A percentile compares a stretch with the other conserved stretches of the same genome.
Conservation (phyloP, 2,113 vertebrate species). For the Crypturellus undulatus region DNA sequence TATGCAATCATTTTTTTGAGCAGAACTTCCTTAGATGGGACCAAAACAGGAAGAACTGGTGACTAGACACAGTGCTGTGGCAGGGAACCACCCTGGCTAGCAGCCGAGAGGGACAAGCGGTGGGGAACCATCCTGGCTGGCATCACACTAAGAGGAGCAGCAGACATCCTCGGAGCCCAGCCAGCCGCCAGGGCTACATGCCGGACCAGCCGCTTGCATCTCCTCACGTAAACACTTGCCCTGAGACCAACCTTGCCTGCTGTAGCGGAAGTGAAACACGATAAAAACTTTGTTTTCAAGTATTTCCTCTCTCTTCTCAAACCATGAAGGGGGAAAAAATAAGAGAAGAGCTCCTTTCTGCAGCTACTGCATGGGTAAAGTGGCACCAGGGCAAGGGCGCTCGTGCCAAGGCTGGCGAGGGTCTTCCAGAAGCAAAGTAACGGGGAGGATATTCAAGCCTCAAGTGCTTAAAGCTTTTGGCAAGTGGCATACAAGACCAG, state of each 20-base stretch:
- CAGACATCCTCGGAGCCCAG: too few relatives aligned
- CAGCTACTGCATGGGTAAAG: neutral
- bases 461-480: neutral
- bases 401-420: neutral
- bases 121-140: neutral
- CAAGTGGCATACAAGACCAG: neutral
- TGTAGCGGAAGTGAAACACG: neutral
- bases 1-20: neutral
- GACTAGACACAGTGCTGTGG: neutral
- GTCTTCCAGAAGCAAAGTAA: neutral
- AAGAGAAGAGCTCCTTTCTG: neutral
- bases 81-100: neutral
- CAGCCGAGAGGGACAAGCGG: neutral
- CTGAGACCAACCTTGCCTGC: neutral
- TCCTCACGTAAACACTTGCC: neutral
- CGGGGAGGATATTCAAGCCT: neutral
- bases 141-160: too few relatives aligned
- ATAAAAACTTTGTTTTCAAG: neutral
- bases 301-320: neutral
- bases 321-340: neutral
- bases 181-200: too few relatives aligned
- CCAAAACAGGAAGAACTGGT: slow-evolving; percentile 1
- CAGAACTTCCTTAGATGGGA: neutral
- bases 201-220: neutral
- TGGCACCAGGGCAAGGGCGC: neutral